Base-by-base conservation (phyloP, 1,140 invertebrate species). In the Maniola jurtina region DNA sequence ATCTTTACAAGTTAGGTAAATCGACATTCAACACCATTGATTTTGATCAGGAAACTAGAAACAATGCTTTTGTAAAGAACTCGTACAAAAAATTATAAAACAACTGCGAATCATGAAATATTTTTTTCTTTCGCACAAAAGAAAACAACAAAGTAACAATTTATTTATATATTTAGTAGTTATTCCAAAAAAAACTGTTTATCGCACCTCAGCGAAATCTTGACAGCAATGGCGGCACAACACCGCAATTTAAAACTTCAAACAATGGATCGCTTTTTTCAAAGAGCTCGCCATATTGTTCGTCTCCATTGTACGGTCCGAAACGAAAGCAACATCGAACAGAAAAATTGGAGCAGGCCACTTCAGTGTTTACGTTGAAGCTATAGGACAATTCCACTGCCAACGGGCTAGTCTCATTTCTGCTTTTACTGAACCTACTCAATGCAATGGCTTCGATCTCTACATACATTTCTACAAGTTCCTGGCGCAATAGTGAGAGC, bases 181-280 rank as follows among this genome's bases (percentile, higher is more conserved):
- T 11, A 16, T 8, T 16, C 5, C 0, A 35, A 55, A 55, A n/a
- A 35, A 35, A 13, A 14, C 16, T 35, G 25, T 55, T 57, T 57
- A 38, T 57, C 35, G 35, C 55, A 57, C 40, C 47, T 59, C 48
- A 25, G 58, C 64, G 38, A 60, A 66, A 55, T 56, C 58, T 66
- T 66, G 54, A 66, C 61, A 66, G 42, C 54, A n/a, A 34, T 6
- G 25, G 55, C 55, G 33, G 9, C 61, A 59, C 42, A 48, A 57
- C 35, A 57, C 48, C 38, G 64, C 64, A 66, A 66, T 66, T 61
- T 61, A 40, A 66, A 64, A 66, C 64, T 66, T 61, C 48, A 66
- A 66, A 66, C 64, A 66, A 66, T 66, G 54, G 35, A 57, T 57
- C 14, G 15, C 55, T 56, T 52, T 66, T 47, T 36, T 61, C 58